These are phyloP conservation scores for Esox masquinongy DNA, from an alignment of 2,797 vertebrate genomes.

Conservation along the genomic window DNA sequence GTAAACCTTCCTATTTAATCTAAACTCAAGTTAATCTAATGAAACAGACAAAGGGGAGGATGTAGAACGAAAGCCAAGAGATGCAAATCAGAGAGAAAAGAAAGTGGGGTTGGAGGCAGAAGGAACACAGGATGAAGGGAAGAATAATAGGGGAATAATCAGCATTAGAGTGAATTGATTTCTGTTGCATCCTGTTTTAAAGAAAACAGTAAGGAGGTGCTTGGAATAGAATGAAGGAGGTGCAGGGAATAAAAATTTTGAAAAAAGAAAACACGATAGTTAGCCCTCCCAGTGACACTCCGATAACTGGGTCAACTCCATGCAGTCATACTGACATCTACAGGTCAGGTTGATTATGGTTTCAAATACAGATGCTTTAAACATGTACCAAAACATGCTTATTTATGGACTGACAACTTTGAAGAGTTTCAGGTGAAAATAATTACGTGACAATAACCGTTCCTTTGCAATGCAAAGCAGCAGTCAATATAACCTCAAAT, in stretches of 20 bases:
- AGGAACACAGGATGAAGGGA: not conserved
- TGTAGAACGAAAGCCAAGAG: not conserved
- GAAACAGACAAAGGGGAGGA: slow-evolving; percentile 20
- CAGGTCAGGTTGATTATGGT: slow-evolving; percentile 44
- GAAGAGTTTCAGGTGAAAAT: not conserved
- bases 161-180: not conserved
- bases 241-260: slow-evolving; percentile 2
- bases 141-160: not conserved
- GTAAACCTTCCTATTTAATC: slow-evolving; percentile 53
- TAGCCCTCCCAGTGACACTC: not conserved
- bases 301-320: not conserved
- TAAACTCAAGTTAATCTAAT: slow-evolving; percentile 54
- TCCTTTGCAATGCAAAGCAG: not conserved
- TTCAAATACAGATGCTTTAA: not conserved
- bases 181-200: not conserved
- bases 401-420: not conserved
- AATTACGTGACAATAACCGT: not conserved
- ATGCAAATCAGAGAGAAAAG: not conserved
- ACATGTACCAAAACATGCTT: not conserved
- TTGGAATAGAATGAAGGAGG: slow-evolving; percentile 28
- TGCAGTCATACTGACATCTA: slow-evolving; percentile 62
- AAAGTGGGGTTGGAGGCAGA: not conserved
- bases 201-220: not conserved
- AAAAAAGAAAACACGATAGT: not conserved
- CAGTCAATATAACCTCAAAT: not conserved